Evolutionary conservation across 2,113 vertebrate species (phyloP).

Genomic region (Coracopsis vasa): DNA sequence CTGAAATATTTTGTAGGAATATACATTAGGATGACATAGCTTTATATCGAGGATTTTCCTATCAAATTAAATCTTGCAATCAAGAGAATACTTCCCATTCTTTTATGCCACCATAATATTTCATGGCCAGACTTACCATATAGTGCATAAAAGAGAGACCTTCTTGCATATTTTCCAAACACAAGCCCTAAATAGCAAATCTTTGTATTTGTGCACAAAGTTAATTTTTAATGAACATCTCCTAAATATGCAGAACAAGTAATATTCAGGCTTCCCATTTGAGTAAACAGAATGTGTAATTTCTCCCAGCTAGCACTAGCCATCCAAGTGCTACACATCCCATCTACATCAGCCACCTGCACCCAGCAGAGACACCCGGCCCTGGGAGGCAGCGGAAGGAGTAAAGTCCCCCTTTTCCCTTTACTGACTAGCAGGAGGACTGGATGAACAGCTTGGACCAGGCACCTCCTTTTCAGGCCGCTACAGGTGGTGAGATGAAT

Average conservation of each 20-base stretch:
- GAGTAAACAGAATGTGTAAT: background rate
- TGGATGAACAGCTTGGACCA: background rate
- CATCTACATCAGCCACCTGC: background rate
- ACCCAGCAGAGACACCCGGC: background rate
- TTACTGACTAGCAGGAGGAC: background rate
- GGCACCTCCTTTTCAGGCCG: background rate
- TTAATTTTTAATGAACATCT: background rate
- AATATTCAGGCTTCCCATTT: background rate
- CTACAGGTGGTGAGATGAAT: background rate
- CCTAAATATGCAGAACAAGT: background rate
- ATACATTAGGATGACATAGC: background rate
- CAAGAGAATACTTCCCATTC: background rate
- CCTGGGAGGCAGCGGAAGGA: fast-evolving
- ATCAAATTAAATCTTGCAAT: background rate
- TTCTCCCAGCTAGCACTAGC: background rate
- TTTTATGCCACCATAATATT: background rate
- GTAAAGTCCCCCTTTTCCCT: background rate
- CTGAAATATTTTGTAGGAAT: background rate
- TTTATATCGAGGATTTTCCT: background rate
- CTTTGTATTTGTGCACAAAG: background rate
- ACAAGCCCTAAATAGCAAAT: background rate
- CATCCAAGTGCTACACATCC: background rate
- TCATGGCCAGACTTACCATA: background rate
- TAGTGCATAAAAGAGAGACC: background rate
- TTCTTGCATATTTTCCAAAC: background rate